A percentile compares a stretch with the other conserved stretches of the same genome.
Conservation (phyloP, 2,797 vertebrate genomes). For the Gallirallus australis region DNA sequence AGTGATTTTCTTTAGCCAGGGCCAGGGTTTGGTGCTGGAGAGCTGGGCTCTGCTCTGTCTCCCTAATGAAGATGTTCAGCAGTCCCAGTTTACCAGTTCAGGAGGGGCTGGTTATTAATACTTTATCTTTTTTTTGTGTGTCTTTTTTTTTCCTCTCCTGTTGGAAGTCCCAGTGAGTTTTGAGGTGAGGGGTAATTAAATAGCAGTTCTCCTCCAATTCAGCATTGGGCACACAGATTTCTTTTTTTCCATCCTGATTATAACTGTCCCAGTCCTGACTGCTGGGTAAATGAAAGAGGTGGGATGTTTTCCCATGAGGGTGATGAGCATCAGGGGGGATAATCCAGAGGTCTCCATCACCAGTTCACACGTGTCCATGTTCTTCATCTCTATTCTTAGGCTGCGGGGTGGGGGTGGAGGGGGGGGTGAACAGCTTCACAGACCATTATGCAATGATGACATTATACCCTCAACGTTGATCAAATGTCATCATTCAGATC, state of each 20-base stretch:
- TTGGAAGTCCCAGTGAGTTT: neutral
- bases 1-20: neutral
- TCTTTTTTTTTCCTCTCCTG: neutral
- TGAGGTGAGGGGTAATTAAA: neutral
- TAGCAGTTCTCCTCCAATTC: neutral
- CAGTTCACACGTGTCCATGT: neutral
- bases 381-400: constrained; percentile 33
- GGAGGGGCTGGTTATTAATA: neutral
- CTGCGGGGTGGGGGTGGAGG: neutral
- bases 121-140: neutral
- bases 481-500: neutral
- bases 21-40: neutral
- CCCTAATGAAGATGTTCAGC: neutral
- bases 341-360: neutral
- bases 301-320: neutral
- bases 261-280: neutral
- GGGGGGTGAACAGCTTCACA: neutral
- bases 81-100: neutral
- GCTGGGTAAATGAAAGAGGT: neutral
- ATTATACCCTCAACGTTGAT: neutral
- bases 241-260: neutral
- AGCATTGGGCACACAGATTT: neutral
- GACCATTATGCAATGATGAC: constrained; percentile 14
- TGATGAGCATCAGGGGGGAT: neutral
- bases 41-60: neutral